Evolutionary conservation across 1,140 invertebrate species (phyloP).

Genomic region (Aphelenchoides fujianensis): DNA sequence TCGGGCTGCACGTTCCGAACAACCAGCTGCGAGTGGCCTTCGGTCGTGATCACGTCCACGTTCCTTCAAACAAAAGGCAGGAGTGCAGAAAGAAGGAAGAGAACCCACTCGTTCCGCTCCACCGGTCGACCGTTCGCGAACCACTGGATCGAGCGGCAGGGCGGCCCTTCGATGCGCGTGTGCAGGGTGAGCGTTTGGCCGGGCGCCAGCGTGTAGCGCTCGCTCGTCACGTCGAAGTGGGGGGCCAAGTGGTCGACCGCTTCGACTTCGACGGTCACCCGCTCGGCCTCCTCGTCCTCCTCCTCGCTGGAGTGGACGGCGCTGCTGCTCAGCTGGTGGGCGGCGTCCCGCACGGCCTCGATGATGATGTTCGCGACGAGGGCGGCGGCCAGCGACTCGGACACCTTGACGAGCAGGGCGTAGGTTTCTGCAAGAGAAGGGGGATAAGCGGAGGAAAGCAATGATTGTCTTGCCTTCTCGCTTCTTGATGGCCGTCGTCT

Average conservation of each 20-base stretch:
- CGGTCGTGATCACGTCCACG: constrained; percentile 29
- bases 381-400: constrained; percentile 49
- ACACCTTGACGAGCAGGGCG: constrained; percentile 57
- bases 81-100: background rate
- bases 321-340: constrained; percentile 6
- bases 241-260: constrained; percentile 32
- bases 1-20: constrained; percentile 33
- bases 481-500: background rate
- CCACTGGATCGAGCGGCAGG: constrained; percentile 44
- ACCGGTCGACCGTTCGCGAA: constrained; percentile 34
- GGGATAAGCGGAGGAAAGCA: background rate
- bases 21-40: constrained; percentile 37
- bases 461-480: constrained; percentile 19
- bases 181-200: constrained; percentile 43
- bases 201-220: constrained; percentile 36
- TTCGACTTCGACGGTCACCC: background rate
- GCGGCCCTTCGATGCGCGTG: constrained; percentile 37
- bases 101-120: constrained; percentile 35
- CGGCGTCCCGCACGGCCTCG: constrained; percentile 49
- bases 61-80: constrained; percentile 28
- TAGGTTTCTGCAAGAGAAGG: constrained; percentile 37
- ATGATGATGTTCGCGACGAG: constrained; percentile 56
- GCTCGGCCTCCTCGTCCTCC: constrained; percentile 18
- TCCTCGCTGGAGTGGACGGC: constrained; percentile 21
- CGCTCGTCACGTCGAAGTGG: constrained; percentile 41